These are phyloP conservation scores for Mustela nigripes DNA, from an alignment of 2,113 vertebrate genomes.

Conservation along the genomic window DNA sequence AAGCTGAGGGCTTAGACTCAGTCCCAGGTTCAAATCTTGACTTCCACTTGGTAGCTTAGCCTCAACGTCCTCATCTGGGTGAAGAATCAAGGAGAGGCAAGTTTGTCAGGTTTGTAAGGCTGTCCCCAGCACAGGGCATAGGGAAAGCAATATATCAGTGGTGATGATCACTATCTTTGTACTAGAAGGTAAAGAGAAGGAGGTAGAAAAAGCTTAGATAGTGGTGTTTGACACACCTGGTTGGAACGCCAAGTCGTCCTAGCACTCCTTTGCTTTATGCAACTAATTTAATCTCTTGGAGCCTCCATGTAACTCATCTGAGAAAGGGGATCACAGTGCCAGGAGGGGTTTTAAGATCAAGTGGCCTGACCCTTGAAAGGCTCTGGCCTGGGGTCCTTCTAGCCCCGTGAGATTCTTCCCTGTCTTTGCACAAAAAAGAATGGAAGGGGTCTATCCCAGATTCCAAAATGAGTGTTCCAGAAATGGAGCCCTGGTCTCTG, in stretches of 20 bases:
- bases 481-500: not conserved
- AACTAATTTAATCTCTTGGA: fast-evolving
- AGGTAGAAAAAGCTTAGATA: fast-evolving
- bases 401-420: fast-evolving
- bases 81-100: fast-evolving
- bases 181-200: not conserved
- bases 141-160: fast-evolving
- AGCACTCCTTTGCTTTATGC: fast-evolving
- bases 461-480: fast-evolving
- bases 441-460: not conserved
- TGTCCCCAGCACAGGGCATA: not conserved
- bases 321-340: not conserved
- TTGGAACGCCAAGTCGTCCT: not conserved
- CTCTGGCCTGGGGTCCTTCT: not conserved
- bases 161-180: too few species aligned
- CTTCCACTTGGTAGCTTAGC: not conserved
- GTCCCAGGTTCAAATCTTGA: not conserved
- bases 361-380: fast-evolving
- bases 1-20: not conserved
- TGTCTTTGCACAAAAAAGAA: not conserved
- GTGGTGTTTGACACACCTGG: fast-evolving
- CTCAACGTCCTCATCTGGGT: fast-evolving
- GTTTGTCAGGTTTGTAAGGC: too few species aligned
- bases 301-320: not conserved
- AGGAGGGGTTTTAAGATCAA: not conserved